Base-by-base conservation (phyloP, 2,888 invertebrate genomes). In the Druceiella hillmani region DNA sequence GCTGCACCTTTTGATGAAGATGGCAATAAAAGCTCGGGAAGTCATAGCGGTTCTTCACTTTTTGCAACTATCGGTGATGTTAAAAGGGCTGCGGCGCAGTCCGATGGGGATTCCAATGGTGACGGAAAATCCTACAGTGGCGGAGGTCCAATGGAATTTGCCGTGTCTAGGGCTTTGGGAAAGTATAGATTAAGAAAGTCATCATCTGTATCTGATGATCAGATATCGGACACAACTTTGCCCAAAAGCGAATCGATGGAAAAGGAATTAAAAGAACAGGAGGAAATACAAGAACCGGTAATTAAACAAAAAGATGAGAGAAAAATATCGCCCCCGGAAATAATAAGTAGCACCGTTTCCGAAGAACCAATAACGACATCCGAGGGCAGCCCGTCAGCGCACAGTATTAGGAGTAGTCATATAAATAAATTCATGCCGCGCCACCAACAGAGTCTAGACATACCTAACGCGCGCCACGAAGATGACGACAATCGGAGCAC, bases 401-500 rank as follows among this genome's bases (percentile, higher is more conserved):
- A 77, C 42, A 81, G 77, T 52, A 63, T 74, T 38, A 67, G 79
- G 40, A 72, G 76, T 27, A 65, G 76, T 45, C 68, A 67, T n/a
- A n/a, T n/a, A 30, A 75, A 66, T 48, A 74, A 80, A 55, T 79
- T 77, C 56, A 70, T 78, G 47, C 78, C 80, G 3, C 65, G 81
- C 36, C 83, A 83, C 59, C 85, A 85, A 53, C 83, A 83, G 58
- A 88, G 86, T 44, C 69, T 87, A 30, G 88, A 88, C 61, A 87
- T 88, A 53, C 89, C 87, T 2, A 80, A 78, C 56, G 60, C 58
- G 6, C 77, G 78, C 45, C 78, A 79, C 35, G 85, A 83, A 41
- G 88, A 89, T 47, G 90, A 91, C 43, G 91, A 91, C 53, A 87
- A 83, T 50, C 75, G 83, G 50, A 90, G 90, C 57, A 90, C 87